phyloP scores from a whole-genome alignment of 2,113 vertebrate genomes.

The Peromyscus leucopus region DNA sequence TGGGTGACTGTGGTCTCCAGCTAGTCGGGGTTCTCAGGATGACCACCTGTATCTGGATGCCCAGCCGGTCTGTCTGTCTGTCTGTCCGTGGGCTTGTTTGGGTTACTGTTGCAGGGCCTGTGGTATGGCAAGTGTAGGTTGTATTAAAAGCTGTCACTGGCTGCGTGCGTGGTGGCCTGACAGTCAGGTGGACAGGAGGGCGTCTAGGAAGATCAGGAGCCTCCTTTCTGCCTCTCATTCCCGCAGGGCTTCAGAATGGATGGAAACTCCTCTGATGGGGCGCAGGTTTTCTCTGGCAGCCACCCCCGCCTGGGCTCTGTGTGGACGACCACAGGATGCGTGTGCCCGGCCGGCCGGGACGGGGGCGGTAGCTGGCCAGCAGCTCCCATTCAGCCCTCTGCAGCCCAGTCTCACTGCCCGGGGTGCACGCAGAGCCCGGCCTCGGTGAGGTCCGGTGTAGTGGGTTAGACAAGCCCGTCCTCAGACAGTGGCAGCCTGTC shows the following conservation, averaged over 20 bases:
- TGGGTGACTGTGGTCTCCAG: not conserved
- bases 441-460: not conserved
- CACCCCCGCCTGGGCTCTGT: not conserved
- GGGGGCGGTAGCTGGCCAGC: not conserved
- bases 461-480: not conserved
- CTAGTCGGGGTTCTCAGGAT: not conserved
- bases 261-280: not conserved
- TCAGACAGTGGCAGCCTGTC: not conserved
- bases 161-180: not conserved
- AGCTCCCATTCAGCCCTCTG: not conserved
- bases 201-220: not conserved
- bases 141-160: not conserved
- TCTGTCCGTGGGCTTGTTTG: not conserved
- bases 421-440: not conserved
- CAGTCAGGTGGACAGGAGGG: not conserved
- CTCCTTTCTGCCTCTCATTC: not conserved
- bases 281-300: not conserved
- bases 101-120: too few relatives aligned
- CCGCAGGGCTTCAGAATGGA: not conserved
- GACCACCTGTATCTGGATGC: not conserved
- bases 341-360: not conserved
- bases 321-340: not conserved
- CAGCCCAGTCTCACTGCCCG: fast-evolving
- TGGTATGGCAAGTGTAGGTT: not conserved
- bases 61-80: not conserved